Base-by-base conservation (phyloP, 2,888 invertebrate species). In the Myopa tessellatipennis region DNA sequence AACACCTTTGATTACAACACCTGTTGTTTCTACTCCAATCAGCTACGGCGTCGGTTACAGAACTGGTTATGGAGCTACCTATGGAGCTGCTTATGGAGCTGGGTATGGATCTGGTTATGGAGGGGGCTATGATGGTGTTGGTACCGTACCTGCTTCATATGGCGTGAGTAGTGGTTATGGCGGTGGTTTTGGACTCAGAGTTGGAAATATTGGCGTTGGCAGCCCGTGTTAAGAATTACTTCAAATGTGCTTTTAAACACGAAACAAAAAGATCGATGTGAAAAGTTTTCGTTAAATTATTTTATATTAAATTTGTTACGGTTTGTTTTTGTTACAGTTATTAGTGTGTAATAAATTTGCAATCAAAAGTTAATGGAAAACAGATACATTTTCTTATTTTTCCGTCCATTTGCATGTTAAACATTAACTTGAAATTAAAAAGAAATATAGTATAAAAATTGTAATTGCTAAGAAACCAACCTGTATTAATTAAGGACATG, bases 161-260 rank as follows among this genome's bases (percentile, higher is more conserved):
- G 77, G 77, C 26, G 69, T 67, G 36, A 58, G 75, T 4, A 63
- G 71, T 65, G 74, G 78, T 50, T 80, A 82, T 71, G 85, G 78
- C 18, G 45, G 69, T 55, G 67, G 77, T 10, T 78, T 79, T 14
- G 78, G 77, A 67, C 18, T n/a, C 36, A 58, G 12, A 7, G 74
- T 77, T 1, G 79, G 82, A 16, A 80, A 76, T 50, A 61, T 45
- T 45, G 45, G 26, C 38, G 36, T 34, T 65, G 78, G 68, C 45
- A 45, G 1, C 10, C 45, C 45, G 45, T 45, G 45, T 45, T 45
- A 45, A 45, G 45, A 45, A 6, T 45, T 45, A 6, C 45, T 45
- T 45, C 10, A 45, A 45, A 45, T 45, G 6, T 6, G 7, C 45
- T 8, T 45, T 45, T 10, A 45, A 45, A 45, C 45, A 10, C 45